Conservation (phyloP, 2,113 vertebrate species). For the Pogonocichla stellata region DNA sequence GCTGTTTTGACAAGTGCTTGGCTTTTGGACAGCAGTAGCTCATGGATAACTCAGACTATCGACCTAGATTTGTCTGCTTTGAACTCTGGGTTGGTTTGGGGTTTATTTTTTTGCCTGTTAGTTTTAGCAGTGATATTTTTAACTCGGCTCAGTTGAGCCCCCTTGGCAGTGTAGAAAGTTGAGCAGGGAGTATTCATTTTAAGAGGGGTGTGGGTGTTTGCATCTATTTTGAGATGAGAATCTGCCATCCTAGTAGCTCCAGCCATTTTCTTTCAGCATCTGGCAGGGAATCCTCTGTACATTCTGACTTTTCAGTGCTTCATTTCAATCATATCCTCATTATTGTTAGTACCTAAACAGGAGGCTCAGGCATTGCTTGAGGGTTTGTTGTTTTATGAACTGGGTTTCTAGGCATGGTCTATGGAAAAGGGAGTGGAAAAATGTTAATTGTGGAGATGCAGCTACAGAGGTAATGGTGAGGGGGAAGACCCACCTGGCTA, state of each 20-base stretch:
- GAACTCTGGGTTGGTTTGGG: neutral
- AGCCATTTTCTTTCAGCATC: slow-evolving; percentile 41
- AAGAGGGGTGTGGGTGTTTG: slow-evolving; percentile 8
- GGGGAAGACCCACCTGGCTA: neutral
- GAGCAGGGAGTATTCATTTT: slow-evolving; percentile 22
- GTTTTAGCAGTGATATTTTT: slow-evolving; percentile 35
- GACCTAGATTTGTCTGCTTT: neutral
- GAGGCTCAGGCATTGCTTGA: neutral
- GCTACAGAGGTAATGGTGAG: neutral
- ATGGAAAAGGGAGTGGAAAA: neutral
- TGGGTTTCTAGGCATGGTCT: neutral
- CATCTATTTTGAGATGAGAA: slow-evolving; percentile 56
- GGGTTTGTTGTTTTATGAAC: neutral
- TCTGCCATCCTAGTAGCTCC: slow-evolving; percentile 43
- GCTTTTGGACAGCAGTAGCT: neutral
- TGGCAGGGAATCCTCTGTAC: slow-evolving; percentile 27
- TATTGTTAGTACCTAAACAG: neutral
- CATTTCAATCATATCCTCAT: neutral
- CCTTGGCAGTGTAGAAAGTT: neutral
- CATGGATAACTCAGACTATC: neutral
- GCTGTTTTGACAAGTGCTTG: neutral
- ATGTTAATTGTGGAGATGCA: neutral
- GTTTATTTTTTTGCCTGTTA: neutral
- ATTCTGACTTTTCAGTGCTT: neutral
- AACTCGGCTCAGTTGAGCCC: neutral